phyloP scores from a whole-genome alignment of 2,113 vertebrate species.

The Apeltes quadracus region DNA sequence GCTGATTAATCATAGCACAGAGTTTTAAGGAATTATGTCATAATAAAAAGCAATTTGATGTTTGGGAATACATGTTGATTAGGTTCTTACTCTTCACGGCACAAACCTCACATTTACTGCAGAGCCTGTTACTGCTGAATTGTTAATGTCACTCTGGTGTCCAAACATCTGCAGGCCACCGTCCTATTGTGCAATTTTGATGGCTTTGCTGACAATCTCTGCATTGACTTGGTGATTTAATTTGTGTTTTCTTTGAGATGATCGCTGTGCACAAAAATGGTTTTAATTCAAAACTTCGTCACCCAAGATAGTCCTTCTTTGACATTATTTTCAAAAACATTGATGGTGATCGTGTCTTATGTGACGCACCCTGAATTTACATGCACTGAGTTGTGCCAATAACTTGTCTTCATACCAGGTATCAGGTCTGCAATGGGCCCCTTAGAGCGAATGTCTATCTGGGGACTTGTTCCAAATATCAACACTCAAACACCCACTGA shows the following conservation, averaged over 20 bases:
- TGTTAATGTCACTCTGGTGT: no score
- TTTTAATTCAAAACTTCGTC: background rate
- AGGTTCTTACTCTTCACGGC: background rate
- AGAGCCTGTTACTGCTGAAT: background rate
- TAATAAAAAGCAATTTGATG: background rate
- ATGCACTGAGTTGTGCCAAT: background rate
- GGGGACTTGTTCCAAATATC: background rate
- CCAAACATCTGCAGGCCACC: background rate
- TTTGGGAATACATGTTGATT: background rate
- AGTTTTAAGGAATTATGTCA: background rate
- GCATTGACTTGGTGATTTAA: no score
- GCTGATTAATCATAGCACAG: background rate
- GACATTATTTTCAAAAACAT: background rate
- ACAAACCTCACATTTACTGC: background rate
- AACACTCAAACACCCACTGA: background rate
- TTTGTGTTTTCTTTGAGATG: background rate
- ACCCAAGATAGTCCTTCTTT: background rate
- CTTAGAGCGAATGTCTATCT: background rate
- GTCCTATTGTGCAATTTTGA: no score
- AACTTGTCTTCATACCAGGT: background rate
- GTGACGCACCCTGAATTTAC: conserved; percentile 1
- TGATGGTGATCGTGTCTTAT: no score
- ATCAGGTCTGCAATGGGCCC: background rate
- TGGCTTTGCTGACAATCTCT: no score
- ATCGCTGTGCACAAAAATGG: background rate